Evolutionary conservation across 1,140 invertebrate species (phyloP).

Genomic region (Drosophila obscura): DNA sequence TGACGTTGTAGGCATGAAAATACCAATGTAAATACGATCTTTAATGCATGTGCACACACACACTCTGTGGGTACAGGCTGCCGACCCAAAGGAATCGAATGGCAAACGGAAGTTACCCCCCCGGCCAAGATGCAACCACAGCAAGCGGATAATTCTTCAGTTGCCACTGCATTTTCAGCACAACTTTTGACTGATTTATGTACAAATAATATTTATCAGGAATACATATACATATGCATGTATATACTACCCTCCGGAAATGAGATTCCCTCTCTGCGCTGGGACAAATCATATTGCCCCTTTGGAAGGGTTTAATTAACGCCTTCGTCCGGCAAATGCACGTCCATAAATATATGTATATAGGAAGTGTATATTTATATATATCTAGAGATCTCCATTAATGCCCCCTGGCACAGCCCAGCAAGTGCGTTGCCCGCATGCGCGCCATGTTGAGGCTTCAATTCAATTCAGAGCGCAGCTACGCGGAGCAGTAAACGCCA

Average conservation of each 20-base stretch:
- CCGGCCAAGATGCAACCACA: conserved; percentile 21
- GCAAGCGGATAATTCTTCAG: conserved; percentile 24
- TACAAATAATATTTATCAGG: too few species aligned
- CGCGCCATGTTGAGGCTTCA: conserved; percentile 4
- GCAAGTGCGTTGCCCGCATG: conserved; percentile 42
- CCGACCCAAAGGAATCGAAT: conserved; percentile 32
- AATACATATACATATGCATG: not conserved
- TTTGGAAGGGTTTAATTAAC: too few species aligned
- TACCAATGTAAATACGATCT: conserved; percentile 48
- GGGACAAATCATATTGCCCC: too few species aligned
- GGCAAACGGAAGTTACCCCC: conserved; percentile 42
- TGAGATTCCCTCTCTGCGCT: too few species aligned
- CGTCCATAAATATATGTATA: too few species aligned
- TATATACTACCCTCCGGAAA: not conserved
- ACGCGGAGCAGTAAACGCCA: conserved; percentile 39
- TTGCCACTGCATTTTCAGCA: too few species aligned
- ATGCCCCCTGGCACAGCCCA: not conserved
- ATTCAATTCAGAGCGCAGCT: conserved; percentile 53
- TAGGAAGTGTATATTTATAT: not conserved
- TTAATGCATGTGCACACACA: not conserved
- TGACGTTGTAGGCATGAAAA: conserved; percentile 72
- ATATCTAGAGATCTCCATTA: conserved; percentile 5
- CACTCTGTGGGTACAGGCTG: conserved; percentile 12
- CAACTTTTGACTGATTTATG: too few species aligned
- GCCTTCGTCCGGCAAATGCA: too few species aligned